phyloP scores from a whole-genome alignment of 2,797 vertebrate species.

The Ispidina picta region DNA sequence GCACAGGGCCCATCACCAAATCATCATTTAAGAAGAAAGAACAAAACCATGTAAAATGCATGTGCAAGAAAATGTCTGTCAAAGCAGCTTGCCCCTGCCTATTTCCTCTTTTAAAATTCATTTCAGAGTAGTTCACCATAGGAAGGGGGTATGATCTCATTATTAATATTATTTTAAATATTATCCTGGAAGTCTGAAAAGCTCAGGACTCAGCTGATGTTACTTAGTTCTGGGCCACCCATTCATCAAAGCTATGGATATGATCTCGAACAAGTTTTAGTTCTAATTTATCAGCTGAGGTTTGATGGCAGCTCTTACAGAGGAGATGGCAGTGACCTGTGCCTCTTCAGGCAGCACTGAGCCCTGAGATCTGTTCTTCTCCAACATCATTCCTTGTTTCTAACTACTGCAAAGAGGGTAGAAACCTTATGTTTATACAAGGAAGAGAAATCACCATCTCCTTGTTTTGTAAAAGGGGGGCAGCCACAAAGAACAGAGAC shows the following conservation, averaged over 20 bases:
- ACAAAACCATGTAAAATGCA: not conserved
- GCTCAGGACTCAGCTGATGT: not conserved
- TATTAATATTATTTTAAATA: not conserved
- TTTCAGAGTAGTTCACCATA: not conserved
- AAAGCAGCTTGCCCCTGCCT: not conserved
- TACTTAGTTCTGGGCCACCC: not conserved
- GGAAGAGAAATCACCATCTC: not conserved
- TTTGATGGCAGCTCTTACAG: not conserved
- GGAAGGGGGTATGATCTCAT: not conserved
- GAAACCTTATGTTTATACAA: not conserved
- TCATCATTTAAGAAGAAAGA: not conserved
- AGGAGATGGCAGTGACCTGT: not conserved
- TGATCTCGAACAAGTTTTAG: not conserved
- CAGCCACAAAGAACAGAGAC: not conserved
- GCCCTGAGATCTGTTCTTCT: not conserved
- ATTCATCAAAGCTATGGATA: not conserved
- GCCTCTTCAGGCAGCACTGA: not conserved
- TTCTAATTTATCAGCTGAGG: not conserved
- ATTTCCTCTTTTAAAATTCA: not conserved
- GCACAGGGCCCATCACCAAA: not conserved
- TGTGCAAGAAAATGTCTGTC: fast-evolving
- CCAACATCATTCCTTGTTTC: not conserved
- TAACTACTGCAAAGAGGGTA: not conserved
- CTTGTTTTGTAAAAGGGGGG: not conserved
- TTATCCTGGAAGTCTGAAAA: not conserved